Base-by-base conservation (phyloP, 2,113 vertebrate genomes). In the Salvelinus fontinalis region DNA sequence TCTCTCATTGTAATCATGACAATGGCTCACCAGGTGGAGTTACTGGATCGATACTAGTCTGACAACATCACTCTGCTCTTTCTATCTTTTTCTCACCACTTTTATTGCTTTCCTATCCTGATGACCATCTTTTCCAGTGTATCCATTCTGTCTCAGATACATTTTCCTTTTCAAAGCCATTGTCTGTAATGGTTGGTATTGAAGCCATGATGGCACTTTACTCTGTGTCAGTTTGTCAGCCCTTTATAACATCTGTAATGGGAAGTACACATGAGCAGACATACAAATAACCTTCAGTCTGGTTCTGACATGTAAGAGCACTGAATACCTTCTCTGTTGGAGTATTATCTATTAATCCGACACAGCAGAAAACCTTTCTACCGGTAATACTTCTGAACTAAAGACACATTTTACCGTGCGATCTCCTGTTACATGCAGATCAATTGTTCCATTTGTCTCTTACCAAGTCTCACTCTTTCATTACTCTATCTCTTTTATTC, bases 1-100 rank as follows among this genome's bases (percentile, higher is more conserved):
- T 71, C 71, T 39, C 83, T 86, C 80, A 48, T 75, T 51, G 85
- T 92, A 73, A 75, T 83, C 89, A 91, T 93, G 87, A 87, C 86
- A 86, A 91, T 68, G 16, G 54, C 72, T 71, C 73, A 85, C 83
- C 75, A 88, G 85, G 83, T 82, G 84, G 76, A 83, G 74, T 76
- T 74, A 70, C 78, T 72, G 81, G 54, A 9, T 77, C 72, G 51
- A 66, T 66, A 72, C 77, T 70, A 79, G 84, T 79, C 81, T 86
- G 79, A 66, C 79, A 80, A 57, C 39, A 75, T 57, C 57, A 67
- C 49, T 26, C 8, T 24, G 20, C 12, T 75, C 44, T 78, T 24
- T 3, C 34, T 20, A 16, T 78, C 14, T 67, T 29, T 29, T 13
- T 49, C 51, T 51, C 20, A 80, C 65, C 59, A 13, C 18, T 54